Evolutionary conservation across 2,888 invertebrate genomes (phyloP).

Genomic region (Drosophila buzzatii): DNA sequence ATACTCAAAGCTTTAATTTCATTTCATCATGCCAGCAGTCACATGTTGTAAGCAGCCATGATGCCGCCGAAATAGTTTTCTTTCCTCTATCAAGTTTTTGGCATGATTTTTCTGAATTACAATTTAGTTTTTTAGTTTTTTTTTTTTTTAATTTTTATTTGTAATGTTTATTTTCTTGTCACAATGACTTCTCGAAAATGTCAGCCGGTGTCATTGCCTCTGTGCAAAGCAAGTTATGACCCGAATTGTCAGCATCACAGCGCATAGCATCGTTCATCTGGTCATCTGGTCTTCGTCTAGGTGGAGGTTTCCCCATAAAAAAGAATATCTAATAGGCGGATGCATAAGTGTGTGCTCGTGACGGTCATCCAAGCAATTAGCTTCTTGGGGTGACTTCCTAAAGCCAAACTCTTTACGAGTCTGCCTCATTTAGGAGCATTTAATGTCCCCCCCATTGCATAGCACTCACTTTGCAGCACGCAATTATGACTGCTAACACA

Average conservation of each 20-base stretch:
- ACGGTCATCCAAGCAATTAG: conserved; percentile 53
- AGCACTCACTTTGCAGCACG: conserved; percentile 30
- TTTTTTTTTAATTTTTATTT: conserved; percentile 41
- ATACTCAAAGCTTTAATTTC: conserved; percentile 14
- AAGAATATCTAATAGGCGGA: conserved; percentile 65
- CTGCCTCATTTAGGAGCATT: conserved; percentile 25
- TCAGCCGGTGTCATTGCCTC: conserved; percentile 77
- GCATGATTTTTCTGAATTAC: conserved; percentile 25
- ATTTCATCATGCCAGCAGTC: conserved; percentile 24
- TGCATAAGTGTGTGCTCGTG: conserved; percentile 36
- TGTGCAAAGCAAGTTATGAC: conserved; percentile 71
- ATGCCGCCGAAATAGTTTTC: conserved; percentile 36
- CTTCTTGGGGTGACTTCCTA: conserved; percentile 69
- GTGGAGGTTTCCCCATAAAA: conserved; percentile 58
- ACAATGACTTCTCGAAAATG: conserved; percentile 75
- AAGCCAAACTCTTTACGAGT: conserved; percentile 45
- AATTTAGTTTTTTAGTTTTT: conserved; percentile 18
- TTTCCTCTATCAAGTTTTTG: conserved; percentile 40
- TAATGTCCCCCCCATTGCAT: conserved; percentile 21
- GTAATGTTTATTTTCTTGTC: conserved; percentile 23
- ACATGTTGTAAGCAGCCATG: conserved; percentile 32
- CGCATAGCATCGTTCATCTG: conserved; percentile 14
- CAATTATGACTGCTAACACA: conserved; percentile 45
- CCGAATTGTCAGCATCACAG: conserved; percentile 53
- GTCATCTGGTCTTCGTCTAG: conserved; percentile 33